Evolutionary conservation across 2,888 invertebrate species (phyloP).

Genomic region (Microctonus aethiopoides): DNA sequence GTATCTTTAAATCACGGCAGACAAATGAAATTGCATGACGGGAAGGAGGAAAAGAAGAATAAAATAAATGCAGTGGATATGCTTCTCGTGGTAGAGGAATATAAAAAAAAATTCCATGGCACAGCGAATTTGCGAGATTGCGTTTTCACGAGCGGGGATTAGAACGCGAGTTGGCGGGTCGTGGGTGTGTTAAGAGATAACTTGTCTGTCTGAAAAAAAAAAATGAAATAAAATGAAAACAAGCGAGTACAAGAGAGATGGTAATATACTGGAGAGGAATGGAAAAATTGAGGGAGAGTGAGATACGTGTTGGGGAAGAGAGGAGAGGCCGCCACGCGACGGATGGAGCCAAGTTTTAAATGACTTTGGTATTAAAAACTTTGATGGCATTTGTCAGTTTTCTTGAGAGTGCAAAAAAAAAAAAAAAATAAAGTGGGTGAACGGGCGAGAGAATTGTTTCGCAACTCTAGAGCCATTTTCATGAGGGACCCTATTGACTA

Average conservation of each 20-base stretch:
- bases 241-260: slow-evolving; percentile 5
- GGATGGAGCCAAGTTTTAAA: slow-evolving; percentile 59
- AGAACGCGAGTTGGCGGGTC: slow-evolving; percentile 37
- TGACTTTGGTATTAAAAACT: slow-evolving; percentile 63
- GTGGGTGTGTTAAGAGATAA: slow-evolving; percentile 22
- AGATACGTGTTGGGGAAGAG: slow-evolving; percentile 24
- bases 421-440: background rate
- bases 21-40: slow-evolving; percentile 1
- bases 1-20: background rate
- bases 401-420: slow-evolving; percentile 40
- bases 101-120: slow-evolving; percentile 32
- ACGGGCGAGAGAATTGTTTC: slow-evolving; percentile 53
- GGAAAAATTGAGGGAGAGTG: slow-evolving; percentile 31
- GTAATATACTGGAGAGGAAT: slow-evolving; percentile 29
- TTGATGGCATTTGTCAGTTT: slow-evolving; percentile 63
- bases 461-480: slow-evolving; percentile 58
- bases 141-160: slow-evolving; percentile 50
- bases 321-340: slow-evolving; percentile 50
- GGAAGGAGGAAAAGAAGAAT: background rate
- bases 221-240: too few species aligned
- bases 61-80: background rate
- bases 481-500: slow-evolving; percentile 38
- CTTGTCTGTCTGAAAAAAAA: slow-evolving; percentile 13
- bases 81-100: background rate
- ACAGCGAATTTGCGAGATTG: slow-evolving; percentile 59